These are phyloP conservation scores for Grapholita molesta DNA, from an alignment of 1,140 invertebrate genomes.

Conservation along the genomic window DNA sequence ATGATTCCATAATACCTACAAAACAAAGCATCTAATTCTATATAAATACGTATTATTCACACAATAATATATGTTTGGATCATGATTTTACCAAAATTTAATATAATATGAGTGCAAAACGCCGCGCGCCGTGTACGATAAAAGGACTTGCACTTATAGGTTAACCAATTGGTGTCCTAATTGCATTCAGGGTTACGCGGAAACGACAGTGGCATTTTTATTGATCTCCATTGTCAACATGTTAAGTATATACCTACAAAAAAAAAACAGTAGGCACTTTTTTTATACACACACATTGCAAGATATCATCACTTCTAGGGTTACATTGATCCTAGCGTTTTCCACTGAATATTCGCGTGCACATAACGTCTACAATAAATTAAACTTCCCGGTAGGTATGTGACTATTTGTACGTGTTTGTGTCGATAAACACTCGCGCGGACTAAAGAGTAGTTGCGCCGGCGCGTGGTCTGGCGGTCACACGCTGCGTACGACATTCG, in stretches of 20 bases:
- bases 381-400: neutral
- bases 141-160: neutral
- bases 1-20: no score
- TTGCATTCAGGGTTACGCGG: neutral
- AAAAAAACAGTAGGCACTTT: no score
- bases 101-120: no score
- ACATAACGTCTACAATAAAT: neutral
- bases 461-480: constrained; percentile 30
- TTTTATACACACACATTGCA: neutral
- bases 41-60: no score
- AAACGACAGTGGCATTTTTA: neutral
- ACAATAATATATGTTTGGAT: no score
- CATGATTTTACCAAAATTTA: no score
- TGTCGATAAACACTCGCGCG: constrained; percentile 51
- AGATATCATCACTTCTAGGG: neutral
- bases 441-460: constrained; percentile 47
- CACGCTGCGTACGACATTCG: constrained; percentile 36
- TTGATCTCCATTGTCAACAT: neutral
- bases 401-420: constrained; percentile 43
- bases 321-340: neutral
- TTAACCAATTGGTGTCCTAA: neutral
- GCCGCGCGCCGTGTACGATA: no score
- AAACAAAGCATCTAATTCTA: no score
- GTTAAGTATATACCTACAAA: no score
- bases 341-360: neutral